phyloP scores from a whole-genome alignment of 2,113 vertebrate genomes.

The Periophthalmus modestus region DNA sequence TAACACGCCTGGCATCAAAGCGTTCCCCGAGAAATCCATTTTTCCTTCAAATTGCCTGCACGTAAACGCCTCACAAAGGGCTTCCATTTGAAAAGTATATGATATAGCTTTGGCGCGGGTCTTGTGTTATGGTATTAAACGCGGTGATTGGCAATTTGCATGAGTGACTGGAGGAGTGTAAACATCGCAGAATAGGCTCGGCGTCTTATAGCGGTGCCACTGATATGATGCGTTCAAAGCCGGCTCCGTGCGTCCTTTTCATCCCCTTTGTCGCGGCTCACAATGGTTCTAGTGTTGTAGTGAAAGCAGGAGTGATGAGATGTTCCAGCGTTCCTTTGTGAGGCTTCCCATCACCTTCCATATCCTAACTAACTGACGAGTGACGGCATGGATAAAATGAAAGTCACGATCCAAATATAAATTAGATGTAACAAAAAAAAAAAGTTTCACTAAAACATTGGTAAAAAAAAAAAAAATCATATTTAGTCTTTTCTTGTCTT shows the following conservation, averaged over 20 bases:
- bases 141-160: conserved; percentile 55
- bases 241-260: conserved; percentile 64
- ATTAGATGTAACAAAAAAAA: no score
- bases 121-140: conserved; percentile 36
- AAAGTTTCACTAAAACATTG: no score
- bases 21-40: conserved; percentile 52
- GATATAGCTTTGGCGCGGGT: conserved; percentile 38
- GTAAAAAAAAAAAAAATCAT: no score
- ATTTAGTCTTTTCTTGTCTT: no score
- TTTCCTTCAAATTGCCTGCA: conserved; percentile 41
- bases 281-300: conserved; percentile 60
- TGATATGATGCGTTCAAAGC: conserved; percentile 55
- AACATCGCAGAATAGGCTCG: conserved; percentile 58
- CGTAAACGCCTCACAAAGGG: conserved; percentile 35
- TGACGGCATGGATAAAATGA: conserved; percentile 32
- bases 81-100: conserved; percentile 42
- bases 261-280: conserved; percentile 66
- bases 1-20: conserved; percentile 59
- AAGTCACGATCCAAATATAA: not conserved
- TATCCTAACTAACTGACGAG: conserved; percentile 58
- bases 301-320: conserved; percentile 58
- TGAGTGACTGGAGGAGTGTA: conserved; percentile 66
- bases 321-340: conserved; percentile 53
- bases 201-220: conserved; percentile 50
- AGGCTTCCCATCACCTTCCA: conserved; percentile 56